These are phyloP conservation scores for Psettodes erumei DNA, from an alignment of 2,113 vertebrate genomes.

Conservation along the genomic window DNA sequence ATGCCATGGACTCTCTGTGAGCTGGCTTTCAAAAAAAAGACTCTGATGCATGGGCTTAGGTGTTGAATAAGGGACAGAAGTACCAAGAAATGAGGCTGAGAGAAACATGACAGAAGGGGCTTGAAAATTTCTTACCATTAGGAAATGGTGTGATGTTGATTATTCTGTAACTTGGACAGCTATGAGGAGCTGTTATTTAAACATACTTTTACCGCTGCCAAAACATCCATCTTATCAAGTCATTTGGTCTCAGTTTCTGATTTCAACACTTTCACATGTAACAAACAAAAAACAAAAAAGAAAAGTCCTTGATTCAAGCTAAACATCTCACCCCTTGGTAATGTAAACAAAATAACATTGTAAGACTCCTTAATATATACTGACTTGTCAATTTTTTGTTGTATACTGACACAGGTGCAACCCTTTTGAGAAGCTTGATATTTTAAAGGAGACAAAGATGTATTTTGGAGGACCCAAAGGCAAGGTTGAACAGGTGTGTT, in stretches of 20 bases:
- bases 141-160: constrained; percentile 17
- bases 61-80: constrained; percentile 61
- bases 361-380: not conserved
- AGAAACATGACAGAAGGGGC: constrained; percentile 33
- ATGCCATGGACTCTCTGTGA: constrained; percentile 62
- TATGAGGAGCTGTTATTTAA: constrained; percentile 4
- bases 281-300: too few species aligned
- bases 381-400: not conserved
- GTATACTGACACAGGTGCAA: not conserved
- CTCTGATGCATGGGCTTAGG: constrained; percentile 59
- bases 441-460: constrained; percentile 2
- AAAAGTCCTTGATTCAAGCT: not conserved
- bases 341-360: not conserved
- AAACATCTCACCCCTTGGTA: not conserved
- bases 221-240: not conserved
- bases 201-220: not conserved
- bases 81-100: constrained; percentile 55
- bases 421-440: not conserved
- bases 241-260: not conserved
- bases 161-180: constrained; percentile 22
- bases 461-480: constrained; percentile 8
- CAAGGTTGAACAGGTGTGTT: not conserved
- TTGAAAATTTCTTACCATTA: constrained; percentile 36
- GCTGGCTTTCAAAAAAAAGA: constrained; percentile 65
- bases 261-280: not conserved